These are phyloP conservation scores for Micropoecilia bifurca DNA, from an alignment of 2,797 vertebrate species.

Conservation along the genomic window DNA sequence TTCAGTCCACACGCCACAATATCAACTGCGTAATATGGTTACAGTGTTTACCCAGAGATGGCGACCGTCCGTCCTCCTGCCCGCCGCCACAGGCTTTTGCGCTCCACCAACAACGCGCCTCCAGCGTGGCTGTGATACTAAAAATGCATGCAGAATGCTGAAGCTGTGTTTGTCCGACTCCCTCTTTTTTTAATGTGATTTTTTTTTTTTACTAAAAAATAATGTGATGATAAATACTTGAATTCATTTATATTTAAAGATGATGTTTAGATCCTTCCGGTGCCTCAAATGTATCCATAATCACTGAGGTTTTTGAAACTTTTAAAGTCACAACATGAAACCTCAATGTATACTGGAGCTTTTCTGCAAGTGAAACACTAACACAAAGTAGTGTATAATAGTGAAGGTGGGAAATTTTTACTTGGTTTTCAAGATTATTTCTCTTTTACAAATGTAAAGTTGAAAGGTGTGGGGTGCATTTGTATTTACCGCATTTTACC, in stretches of 20 bases:
- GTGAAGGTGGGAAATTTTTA: neutral
- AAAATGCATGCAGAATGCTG: conserved; percentile 8
- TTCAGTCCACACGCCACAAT: conserved; percentile 41
- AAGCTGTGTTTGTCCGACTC: conserved; percentile 35
- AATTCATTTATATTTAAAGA: neutral
- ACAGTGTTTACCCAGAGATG: conserved; percentile 72
- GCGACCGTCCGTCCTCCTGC: conserved; percentile 63
- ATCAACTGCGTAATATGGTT: conserved; percentile 62
- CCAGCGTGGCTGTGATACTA: conserved; percentile 5
- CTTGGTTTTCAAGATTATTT: neutral
- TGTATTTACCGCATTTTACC: neutral
- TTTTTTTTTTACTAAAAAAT: neutral
- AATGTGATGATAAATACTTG: neutral
- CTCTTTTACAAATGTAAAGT: neutral
- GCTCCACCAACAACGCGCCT: conserved; percentile 52
- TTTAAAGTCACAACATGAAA: neutral
- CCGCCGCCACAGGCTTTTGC: conserved; percentile 47
- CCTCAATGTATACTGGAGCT: neutral
- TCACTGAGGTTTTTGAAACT: neutral
- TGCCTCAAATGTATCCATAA: neutral
- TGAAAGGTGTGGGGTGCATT: neutral
- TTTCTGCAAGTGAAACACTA: neutral
- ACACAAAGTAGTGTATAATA: neutral
- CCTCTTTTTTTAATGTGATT: conserved; percentile 5
- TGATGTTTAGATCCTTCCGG: neutral